A percentile compares a stretch with the other conserved stretches of the same genome.
These are phyloP conservation scores for Temnothorax rugatulus DNA, from an alignment of 2,888 invertebrate genomes.

Conservation along the genomic window DNA sequence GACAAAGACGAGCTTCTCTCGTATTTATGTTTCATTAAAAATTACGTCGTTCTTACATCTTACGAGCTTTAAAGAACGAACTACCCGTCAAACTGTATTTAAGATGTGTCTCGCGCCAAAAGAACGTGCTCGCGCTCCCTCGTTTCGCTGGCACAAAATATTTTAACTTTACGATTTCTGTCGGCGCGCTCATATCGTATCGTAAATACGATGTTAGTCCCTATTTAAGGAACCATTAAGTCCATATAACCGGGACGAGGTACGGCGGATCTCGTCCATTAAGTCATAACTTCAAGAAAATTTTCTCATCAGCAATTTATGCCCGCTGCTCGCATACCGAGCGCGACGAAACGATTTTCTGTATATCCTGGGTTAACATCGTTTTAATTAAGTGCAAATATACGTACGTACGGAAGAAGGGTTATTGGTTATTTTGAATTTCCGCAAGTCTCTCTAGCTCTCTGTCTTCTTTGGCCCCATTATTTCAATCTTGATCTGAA, in stretches of 20 bases:
- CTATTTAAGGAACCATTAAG: constrained; percentile 47
- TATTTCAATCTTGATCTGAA: background rate
- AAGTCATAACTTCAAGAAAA: constrained; percentile 35
- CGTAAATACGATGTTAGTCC: constrained; percentile 48
- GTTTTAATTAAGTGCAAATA: constrained; percentile 25
- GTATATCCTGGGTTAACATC: background rate
- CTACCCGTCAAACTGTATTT: constrained; percentile 19
- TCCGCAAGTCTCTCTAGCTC: background rate
- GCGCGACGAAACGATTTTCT: constrained; percentile 18
- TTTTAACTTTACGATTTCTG: constrained; percentile 54
- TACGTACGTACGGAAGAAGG: background rate
- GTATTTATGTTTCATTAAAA: constrained; percentile 17
- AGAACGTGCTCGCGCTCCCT: constrained; percentile 8
- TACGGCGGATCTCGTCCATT: constrained; percentile 34
- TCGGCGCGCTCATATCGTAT: constrained; percentile 27
- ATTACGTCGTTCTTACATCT: background rate
- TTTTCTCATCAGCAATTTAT: constrained; percentile 40
- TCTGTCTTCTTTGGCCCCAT: background rate
- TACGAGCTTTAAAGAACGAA: constrained; percentile 27
- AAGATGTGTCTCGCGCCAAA: constrained; percentile 27
- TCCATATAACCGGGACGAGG: background rate
- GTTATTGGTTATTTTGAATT: background rate
- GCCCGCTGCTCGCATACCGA: background rate
- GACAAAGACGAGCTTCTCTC: background rate
- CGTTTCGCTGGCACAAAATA: constrained; percentile 38